These are phyloP conservation scores for Stenotaenia linearis DNA, from an alignment of 2,888 invertebrate species.

Conservation along the genomic window DNA sequence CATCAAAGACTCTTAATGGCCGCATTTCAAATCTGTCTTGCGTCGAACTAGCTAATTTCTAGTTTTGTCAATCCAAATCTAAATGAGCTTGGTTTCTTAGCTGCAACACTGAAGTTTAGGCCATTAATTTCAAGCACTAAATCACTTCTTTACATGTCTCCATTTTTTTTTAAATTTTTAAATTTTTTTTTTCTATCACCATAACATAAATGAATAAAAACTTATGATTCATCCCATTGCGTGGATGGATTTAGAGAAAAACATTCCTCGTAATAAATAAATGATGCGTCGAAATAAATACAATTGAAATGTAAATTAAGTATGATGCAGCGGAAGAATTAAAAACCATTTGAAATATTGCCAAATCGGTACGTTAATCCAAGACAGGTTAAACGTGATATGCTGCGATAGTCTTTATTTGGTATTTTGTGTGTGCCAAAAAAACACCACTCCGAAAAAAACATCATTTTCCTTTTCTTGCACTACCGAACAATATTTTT, in stretches of 20 bases:
- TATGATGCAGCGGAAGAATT: background rate
- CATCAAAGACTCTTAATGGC: background rate
- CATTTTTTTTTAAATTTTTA: background rate
- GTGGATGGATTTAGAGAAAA: background rate
- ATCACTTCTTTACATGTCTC: background rate
- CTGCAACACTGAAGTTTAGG: constrained; percentile 33
- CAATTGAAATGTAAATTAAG: background rate
- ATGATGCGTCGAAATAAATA: too few relatives aligned
- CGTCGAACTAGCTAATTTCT: background rate
- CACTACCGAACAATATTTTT: background rate
- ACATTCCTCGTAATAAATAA: background rate
- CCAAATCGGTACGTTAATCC: background rate
- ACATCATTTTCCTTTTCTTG: background rate
- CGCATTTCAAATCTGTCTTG: constrained; percentile 21
- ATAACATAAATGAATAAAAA: background rate
- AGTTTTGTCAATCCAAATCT: background rate
- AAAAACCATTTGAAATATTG: background rate
- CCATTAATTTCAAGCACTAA: constrained; percentile 17
- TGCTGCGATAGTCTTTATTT: constrained; percentile 23
- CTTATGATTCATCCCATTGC: background rate
- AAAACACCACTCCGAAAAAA: background rate
- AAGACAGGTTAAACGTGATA: background rate
- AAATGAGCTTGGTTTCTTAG: constrained; percentile 24
- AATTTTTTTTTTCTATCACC: background rate
- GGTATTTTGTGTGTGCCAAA: background rate